phyloP scores from a whole-genome alignment of 1,140 invertebrate genomes.

The Caenorhabditis elegans region WBcel235 BX284606.5:5659501-5660000 shows the following conservation, averaged over 20 bases:
- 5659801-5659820: conserved; percentile 20
- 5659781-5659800: background rate
- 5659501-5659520: background rate
- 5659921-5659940: background rate
- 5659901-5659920: conserved; percentile 8
- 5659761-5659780: background rate
- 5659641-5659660: conserved; percentile 17
- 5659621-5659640: conserved; percentile 10
- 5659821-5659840: conserved; percentile 32
- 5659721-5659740: conserved; percentile 11
- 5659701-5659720: conserved; percentile 24
- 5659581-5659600: background rate
- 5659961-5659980: conserved; percentile 21
- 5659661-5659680: conserved; percentile 16
- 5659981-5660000: background rate
- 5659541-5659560: background rate
- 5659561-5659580: background rate
- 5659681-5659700: background rate
- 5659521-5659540: background rate
- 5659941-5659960: background rate
- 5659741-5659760: background rate
- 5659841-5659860: conserved; percentile 20
- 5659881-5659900: conserved; percentile 10
- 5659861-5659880: background rate
- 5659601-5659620: conserved; percentile 11